Evolutionary conservation across 2,888 invertebrate genomes (phyloP).

Genomic region (Pollenia amentaria): DNA sequence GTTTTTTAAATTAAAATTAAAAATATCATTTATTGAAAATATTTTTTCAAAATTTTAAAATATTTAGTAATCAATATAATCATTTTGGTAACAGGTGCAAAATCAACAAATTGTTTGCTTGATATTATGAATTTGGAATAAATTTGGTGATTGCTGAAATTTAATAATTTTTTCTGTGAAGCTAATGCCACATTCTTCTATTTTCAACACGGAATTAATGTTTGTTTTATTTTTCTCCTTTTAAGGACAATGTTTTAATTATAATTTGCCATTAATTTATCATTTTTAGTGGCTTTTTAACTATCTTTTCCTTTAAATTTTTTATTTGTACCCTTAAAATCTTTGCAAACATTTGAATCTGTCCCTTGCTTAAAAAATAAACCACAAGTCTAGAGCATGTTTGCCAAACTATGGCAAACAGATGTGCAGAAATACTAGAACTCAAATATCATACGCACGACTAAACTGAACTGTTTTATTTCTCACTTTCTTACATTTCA

Average conservation of each 20-base stretch:
- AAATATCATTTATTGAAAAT: no score
- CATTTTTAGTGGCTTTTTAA: constrained; percentile 70
- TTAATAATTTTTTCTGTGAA: no score
- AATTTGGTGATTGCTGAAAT: no score
- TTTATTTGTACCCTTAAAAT: constrained; percentile 28
- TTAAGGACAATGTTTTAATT: constrained; percentile 50
- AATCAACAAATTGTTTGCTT: no score
- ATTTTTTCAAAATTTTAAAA: no score
- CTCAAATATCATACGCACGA: constrained; percentile 69
- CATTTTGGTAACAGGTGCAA: no score
- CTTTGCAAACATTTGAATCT: constrained; percentile 53
- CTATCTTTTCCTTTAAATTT: constrained; percentile 53
- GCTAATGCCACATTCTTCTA: constrained; percentile 24
- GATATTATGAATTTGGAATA: no score
- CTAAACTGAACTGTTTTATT: constrained; percentile 70
- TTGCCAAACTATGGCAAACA: no score
- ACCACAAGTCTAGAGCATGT: not conserved
- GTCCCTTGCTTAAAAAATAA: constrained; percentile 27
- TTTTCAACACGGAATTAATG: constrained; percentile 27
- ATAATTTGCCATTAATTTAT: constrained; percentile 74
- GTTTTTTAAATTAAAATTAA: no score
- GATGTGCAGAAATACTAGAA: constrained; percentile 20
- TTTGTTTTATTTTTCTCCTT: not conserved
- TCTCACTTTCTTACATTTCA: constrained; percentile 48
- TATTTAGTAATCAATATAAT: no score